A percentile compares a stretch with the other conserved stretches of the same genome.
Conservation (phyloP, 2,113 vertebrate genomes). For the Notarius quadriscutis region DNA sequence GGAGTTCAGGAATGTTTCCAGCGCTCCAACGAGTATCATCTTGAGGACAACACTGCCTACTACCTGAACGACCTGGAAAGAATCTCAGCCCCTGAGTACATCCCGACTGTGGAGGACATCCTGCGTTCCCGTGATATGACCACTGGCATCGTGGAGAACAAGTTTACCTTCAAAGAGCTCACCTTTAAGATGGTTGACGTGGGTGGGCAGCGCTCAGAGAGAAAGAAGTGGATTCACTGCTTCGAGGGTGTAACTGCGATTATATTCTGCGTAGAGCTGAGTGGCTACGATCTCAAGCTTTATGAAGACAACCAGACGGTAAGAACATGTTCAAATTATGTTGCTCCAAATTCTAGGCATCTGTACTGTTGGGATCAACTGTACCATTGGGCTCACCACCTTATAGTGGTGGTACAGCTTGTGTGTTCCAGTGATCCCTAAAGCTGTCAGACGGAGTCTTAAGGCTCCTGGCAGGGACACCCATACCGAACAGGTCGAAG, state of each 20-base stretch:
- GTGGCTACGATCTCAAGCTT: constrained; percentile 97
- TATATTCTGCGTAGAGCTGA: constrained; percentile 99
- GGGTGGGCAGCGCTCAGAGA: constrained; percentile 94
- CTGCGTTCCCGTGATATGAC: constrained; percentile 98
- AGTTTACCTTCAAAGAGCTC: constrained; percentile 99
- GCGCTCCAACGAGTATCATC: constrained; percentile 96
- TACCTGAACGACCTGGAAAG: constrained; percentile 97
- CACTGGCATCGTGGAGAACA: constrained; percentile 98
- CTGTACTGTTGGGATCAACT: no score
- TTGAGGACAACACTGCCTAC: constrained; percentile 98
- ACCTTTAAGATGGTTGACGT: constrained; percentile 99
- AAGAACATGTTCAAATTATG: constrained; percentile 51
- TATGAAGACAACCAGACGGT: constrained; percentile 99
- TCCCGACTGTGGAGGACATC: constrained; percentile 98
- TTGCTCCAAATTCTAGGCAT: not conserved
- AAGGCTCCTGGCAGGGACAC: no score
- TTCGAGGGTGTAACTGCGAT: constrained; percentile 99
- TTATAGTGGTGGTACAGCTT: no score
- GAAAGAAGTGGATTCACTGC: constrained; percentile 99
- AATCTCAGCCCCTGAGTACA: constrained; percentile 90
- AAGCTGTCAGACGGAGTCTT: no score
- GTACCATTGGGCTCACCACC: no score
- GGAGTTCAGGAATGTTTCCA: constrained; percentile 96
- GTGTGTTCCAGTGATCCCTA: no score
- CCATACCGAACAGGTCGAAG: no score